A percentile compares a stretch with the other conserved stretches of the same genome.
These are phyloP conservation scores for Alethe castanea DNA, from an alignment of 2,113 vertebrate species.

Conservation along the genomic window DNA sequence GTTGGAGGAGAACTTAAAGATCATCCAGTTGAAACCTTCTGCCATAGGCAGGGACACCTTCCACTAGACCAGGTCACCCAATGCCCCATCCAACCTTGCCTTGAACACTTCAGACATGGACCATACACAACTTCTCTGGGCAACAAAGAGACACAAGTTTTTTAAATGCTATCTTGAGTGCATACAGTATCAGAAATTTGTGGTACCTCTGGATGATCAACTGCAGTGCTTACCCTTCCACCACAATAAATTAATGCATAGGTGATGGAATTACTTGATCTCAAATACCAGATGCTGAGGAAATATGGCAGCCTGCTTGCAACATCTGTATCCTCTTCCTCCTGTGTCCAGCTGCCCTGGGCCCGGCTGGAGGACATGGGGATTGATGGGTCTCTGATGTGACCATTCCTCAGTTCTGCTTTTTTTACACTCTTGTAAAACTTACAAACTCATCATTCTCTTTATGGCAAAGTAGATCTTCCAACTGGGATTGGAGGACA, in stretches of 20 bases:
- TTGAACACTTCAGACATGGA: background rate
- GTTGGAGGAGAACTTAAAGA: background rate
- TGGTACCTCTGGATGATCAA: background rate
- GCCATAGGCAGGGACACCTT: background rate
- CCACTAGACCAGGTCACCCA: no score
- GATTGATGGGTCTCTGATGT: background rate
- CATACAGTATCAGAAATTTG: background rate
- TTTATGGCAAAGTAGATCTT: background rate
- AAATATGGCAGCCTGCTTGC: background rate
- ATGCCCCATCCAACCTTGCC: background rate
- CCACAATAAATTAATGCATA: background rate
- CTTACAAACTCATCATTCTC: background rate
- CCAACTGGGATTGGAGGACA: background rate
- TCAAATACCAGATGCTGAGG: background rate
- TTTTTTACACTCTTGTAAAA: background rate
- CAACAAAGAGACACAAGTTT: background rate
- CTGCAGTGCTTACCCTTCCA: background rate
- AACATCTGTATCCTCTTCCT: background rate
- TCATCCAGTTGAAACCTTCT: background rate
- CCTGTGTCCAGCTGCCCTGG: rapidly evolving
- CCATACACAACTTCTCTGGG: background rate
- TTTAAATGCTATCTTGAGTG: background rate
- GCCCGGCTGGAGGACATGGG: background rate
- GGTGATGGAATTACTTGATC: background rate
- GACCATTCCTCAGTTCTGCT: background rate